Percentiles rank a stretch among this genome's conserved stretches.
Conservation (phyloP, 2,888 invertebrate genomes). For the Erannis defoliaria region DNA sequence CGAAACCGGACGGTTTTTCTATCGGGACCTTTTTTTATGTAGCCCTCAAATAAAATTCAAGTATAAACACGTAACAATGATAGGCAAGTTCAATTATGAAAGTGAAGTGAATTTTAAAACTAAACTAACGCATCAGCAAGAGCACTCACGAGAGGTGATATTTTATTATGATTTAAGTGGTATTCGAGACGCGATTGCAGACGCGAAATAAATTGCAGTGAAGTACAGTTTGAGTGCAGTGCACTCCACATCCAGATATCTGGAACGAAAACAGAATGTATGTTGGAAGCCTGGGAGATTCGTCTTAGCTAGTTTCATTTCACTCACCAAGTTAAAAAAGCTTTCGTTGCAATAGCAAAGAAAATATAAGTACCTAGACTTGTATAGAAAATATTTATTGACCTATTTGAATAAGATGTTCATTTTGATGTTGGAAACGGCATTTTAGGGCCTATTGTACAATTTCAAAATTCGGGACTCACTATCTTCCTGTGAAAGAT, state of each 20-base stretch:
- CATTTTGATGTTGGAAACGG: too few species aligned
- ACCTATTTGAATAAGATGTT: too few species aligned
- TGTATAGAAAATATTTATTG: too few species aligned
- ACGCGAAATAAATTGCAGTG: conserved; percentile 21
- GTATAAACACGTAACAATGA: too few species aligned
- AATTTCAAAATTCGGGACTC: too few species aligned
- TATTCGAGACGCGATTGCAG: conserved; percentile 14
- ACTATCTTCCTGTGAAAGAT: too few species aligned
- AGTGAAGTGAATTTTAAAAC: background rate
- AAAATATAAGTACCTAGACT: background rate
- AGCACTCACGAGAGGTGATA: conserved; percentile 20
- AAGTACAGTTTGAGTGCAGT: conserved; percentile 1
- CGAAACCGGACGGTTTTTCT: too few species aligned
- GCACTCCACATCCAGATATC: conserved; percentile 1
- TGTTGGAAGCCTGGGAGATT: background rate
- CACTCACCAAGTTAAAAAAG: background rate
- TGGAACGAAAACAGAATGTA: conserved; percentile 16
- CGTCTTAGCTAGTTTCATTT: background rate
- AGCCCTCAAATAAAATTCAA: too few species aligned
- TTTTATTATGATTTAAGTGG: conserved; percentile 39
- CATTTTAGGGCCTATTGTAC: too few species aligned
- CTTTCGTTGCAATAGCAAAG: background rate
- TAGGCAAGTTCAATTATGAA: background rate
- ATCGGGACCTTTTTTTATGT: too few species aligned
- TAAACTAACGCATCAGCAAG: conserved; percentile 9